Conservation (phyloP, 2,888 invertebrate genomes). For the Caenorhabditis zanzibari region DNA sequence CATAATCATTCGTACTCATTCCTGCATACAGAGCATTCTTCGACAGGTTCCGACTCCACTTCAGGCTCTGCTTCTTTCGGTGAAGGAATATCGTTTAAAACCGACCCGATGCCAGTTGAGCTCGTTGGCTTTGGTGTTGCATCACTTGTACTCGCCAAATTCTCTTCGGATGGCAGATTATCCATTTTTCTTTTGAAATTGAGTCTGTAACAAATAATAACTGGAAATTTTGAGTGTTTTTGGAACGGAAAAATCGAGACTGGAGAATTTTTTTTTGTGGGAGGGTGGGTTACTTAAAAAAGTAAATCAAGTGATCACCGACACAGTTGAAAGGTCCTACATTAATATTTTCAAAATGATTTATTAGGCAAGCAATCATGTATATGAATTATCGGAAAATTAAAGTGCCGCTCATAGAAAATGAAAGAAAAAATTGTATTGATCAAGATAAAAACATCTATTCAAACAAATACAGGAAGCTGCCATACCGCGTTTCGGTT, state of each 20-base stretch:
- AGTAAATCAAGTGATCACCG: too few relatives aligned
- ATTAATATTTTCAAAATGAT: background rate
- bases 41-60: background rate
- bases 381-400: background rate
- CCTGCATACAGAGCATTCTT: constrained; percentile 59
- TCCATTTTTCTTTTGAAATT: background rate
- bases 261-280: too few relatives aligned
- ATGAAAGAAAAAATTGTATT: background rate
- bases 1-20: constrained; percentile 27
- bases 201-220: too few relatives aligned
- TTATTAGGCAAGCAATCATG: background rate
- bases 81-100: background rate
- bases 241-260: background rate
- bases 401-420: background rate
- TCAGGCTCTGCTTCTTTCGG: constrained; percentile 5
- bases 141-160: background rate
- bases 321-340: too few relatives aligned
- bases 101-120: background rate
- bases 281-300: too few relatives aligned
- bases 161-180: background rate
- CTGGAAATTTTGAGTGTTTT: background rate
- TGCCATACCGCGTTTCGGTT: too few relatives aligned
- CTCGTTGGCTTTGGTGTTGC: background rate
- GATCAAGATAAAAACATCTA: too few relatives aligned
- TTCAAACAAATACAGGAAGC: too few relatives aligned